Evolutionary conservation across 2,888 invertebrate species (phyloP), one percentile per base, ranked within the genome.

Genomic region (Sesamia inferens): DNA sequence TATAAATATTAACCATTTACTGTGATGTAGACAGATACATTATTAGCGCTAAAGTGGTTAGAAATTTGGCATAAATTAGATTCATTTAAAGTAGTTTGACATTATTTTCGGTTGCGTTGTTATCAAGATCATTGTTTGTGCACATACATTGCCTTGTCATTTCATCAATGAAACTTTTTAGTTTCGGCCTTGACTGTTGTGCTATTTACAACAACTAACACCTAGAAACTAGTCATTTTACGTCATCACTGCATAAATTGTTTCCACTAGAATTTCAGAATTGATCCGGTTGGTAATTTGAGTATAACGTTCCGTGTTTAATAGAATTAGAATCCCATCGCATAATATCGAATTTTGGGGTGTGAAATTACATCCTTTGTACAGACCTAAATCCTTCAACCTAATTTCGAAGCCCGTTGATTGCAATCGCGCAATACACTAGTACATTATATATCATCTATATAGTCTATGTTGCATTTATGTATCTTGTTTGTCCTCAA

Each of bases 281-380:
- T 19, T 61, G n/a, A 48, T 64, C 59, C 47, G 51, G 47, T 65
- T 8, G 4, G 31, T 68, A 68, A 80, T 76, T 71, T 54, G 57
- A 66, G 14, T 47, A 47, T 57, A 57, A 48, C 72, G 57, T 24
- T 62, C 44, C 22, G 24, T 78, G 14, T 68, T 22, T 58, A 48
- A 42, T 62, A 31, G 58, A 66, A 77, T 31, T 58, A 57, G 62
- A 66, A 81, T 72, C 65, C 59, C n/a, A 68, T 80, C 77, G 19
- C 14, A 61, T 76, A 64, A 61, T 77, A 73, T 80, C 57, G 63
- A 73, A 69, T 81, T 77, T 77, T 59, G 54, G 77, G 39, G 66
- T 77, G 73, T 79, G 78, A 74, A 80, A 80, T 80, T 80, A 79
- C 74, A 81, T 78, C 78, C 69, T 81, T 81, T 80, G 82, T 78